Base-by-base conservation (phyloP, 2,888 invertebrate species). In the Drosophila pegasa region DNA sequence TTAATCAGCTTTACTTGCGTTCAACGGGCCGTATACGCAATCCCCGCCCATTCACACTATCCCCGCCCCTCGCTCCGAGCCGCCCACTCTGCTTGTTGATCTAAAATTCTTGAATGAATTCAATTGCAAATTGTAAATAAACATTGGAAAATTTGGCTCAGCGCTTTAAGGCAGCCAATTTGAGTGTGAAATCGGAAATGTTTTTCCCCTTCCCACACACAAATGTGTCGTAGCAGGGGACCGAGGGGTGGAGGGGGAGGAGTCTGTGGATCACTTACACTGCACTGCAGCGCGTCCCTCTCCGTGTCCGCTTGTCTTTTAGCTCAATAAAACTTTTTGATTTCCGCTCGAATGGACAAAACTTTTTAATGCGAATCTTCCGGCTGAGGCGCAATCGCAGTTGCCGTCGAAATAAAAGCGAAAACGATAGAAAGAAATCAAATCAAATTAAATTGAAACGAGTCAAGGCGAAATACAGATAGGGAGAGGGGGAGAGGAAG, bases 281-380 rank as follows among this genome's bases (percentile, higher is more conserved):
- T 43, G 43, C 16, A 16, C 5, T 16, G 8, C 10, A n/a, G n/a
- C n/a, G n/a, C 16, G 16, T 10, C 9, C 5, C 25, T 3, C 41
- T 1, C 58, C 16, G 37, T 37, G 16, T 52, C 25, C 58, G 38
- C 54, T 75, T 69, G 65, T 75, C 54, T 67, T 63, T 80, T 65
- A 74, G n/a, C 63, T 83, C 88, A 86, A 82, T 88, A 86, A 71
- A 83, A 86, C 84, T 83, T 88, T 83, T 87, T 76, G 88, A 83
- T 88, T 88, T 83, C 87, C 88, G 88, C 84, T 88, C 74, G 84
- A 83, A 60, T 70, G 63, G 80, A 74, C 67, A 63, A 77, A 83
- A 86, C 87, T 88, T 88, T 82, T 83, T 86, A 83, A 88, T 83
- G 71, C 76, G 80, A 64, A 82, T 72, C 64, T 72, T 84, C 58